Conservation (phyloP, 2,888 invertebrate species). For the Cephus rjabovi region DNA sequence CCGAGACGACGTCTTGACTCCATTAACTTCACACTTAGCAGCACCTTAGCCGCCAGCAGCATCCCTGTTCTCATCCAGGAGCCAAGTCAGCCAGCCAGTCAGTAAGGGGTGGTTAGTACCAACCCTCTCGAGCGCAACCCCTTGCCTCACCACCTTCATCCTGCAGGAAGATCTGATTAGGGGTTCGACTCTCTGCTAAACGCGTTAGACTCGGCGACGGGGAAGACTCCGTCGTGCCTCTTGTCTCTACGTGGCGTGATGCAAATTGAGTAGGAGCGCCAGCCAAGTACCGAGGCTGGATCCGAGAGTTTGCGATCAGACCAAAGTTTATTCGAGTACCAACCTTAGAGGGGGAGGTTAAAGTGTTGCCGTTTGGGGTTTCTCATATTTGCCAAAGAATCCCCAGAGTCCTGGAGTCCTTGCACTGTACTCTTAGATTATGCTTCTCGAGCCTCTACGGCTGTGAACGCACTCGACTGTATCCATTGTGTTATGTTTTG, state of each 20-base stretch:
- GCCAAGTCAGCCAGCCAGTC: not conserved
- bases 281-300: constrained; percentile 41
- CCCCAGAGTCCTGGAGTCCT: not conserved
- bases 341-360: constrained; percentile 25
- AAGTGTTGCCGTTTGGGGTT: constrained; percentile 56
- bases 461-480: not conserved
- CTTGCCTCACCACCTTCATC: constrained; percentile 35
- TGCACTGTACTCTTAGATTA: not conserved
- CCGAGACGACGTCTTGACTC: constrained; percentile 59
- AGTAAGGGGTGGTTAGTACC: not conserved
- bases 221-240: constrained; percentile 25
- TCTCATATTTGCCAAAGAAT: constrained; percentile 38
- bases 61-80: constrained; percentile 3
- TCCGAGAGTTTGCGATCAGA: constrained; percentile 52
- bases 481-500: not conserved
- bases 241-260: constrained; percentile 46
- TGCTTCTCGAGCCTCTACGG: not conserved
- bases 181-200: constrained; percentile 65
- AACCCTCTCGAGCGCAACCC: constrained; percentile 28
- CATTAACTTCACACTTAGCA: constrained; percentile 66
- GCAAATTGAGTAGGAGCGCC: constrained; percentile 61
- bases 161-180: constrained; percentile 63
- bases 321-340: constrained; percentile 51
- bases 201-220: constrained; percentile 61
- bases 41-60: constrained; percentile 44